These are phyloP conservation scores for Ophion obscuratus DNA, from an alignment of 2,888 invertebrate genomes.

Conservation along the genomic window DNA sequence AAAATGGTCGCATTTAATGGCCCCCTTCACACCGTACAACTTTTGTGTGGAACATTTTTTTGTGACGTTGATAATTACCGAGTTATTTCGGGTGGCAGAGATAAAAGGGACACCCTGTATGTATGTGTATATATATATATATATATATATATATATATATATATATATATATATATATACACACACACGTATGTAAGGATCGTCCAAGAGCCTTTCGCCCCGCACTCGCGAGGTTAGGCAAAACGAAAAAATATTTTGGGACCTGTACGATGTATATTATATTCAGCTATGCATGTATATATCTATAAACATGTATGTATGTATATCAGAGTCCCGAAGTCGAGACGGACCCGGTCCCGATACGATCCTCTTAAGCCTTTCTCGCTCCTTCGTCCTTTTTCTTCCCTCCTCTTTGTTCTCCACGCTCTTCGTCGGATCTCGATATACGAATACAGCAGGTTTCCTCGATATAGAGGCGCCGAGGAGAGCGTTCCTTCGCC, in stretches of 20 bases:
- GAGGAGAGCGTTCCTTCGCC: conserved; percentile 39
- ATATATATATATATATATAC: too few relatives aligned
- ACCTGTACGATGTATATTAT: conserved; percentile 2
- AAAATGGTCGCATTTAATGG: too few relatives aligned
- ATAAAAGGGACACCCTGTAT: too few relatives aligned
- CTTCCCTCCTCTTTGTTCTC: conserved; percentile 22
- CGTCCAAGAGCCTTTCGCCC: background rate
- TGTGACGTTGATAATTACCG: too few relatives aligned
- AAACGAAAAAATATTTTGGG: conserved; percentile 22
- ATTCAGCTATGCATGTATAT: background rate
- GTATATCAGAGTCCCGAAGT: conserved; percentile 23
- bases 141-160: too few relatives aligned
- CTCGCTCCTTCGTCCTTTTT: conserved; percentile 23
- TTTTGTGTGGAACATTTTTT: too few relatives aligned
- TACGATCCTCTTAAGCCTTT: conserved; percentile 75
- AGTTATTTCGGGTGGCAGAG: too few relatives aligned
- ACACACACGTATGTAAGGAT: background rate
- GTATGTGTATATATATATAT: too few relatives aligned
- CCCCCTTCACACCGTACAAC: too few relatives aligned
- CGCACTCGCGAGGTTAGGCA: conserved; percentile 7
- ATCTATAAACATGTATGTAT: background rate
- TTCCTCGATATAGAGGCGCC: background rate
- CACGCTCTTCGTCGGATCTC: background rate
- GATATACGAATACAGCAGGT: background rate
- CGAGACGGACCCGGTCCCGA: conserved; percentile 48